Evolutionary conservation across 2,888 invertebrate genomes (phyloP), one percentile per base, ranked within the genome.

Genomic region (Prosopocoilus inquinatus): DNA sequence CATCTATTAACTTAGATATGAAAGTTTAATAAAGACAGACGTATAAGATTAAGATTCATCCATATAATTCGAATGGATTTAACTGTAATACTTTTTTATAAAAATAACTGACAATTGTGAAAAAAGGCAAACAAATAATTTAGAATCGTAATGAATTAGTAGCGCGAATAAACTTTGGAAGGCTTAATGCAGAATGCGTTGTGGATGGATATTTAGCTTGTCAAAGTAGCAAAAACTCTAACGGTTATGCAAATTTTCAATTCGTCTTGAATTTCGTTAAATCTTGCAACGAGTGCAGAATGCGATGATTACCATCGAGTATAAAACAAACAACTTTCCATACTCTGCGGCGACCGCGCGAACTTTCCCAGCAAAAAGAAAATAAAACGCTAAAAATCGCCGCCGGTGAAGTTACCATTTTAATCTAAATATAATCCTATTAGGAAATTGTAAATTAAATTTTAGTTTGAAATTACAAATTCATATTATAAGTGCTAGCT

Each of bases 391-490:
- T 12, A 44, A 54, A 59, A 64, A 57, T 55, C 57, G 55, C 59
- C 58, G 57, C 50, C 55, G 60, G 59, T 55, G 53, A 57, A 62
- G 58, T 64, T 63, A 60, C 62, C 56, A 63, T 65, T 65, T 67
- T 64, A 66, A 65, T 67, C 64, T 63, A 63, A 65, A 64, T 63
- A 63, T 66, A 65, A 66, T 66, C 62, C 63, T 58, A 65, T 65
- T 66, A 64, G 64, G 61, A 57, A 59, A 41, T 46, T 63, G 64
- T 63, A 68, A 67, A 68, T 67, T 66, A 64, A 66, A 66, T 67
- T 67, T 64, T 60, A 66, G 64, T 65, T 63, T 60, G 61, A 65
- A 67, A 68, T 68, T 68, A 68, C 65, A 66, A 66, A 68, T 68
- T 68, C 68, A 68, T 68, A 64, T 64, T 65, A 54, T 53, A 58